Evolutionary conservation across 2,797 vertebrate genomes (phyloP).

Genomic region (Acomys russatus): DNA sequence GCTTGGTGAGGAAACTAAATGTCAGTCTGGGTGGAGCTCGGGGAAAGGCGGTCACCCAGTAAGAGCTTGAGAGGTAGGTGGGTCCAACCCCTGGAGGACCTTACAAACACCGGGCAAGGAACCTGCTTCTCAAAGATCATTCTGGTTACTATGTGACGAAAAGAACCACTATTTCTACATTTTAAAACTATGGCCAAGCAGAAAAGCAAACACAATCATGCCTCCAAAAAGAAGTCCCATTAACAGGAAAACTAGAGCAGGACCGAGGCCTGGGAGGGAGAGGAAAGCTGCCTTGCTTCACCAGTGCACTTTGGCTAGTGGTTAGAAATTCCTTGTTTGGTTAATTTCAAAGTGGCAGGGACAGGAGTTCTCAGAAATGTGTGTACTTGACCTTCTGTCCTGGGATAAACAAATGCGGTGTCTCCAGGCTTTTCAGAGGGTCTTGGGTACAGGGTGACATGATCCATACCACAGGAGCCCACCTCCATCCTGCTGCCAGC

Average conservation of each 20-base stretch:
- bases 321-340: constrained; percentile 56
- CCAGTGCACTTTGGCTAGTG: neutral
- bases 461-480: constrained; percentile 9
- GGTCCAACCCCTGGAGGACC: neutral
- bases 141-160: neutral
- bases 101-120: neutral
- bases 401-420: constrained; percentile 26
- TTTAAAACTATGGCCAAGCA: neutral
- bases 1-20: neutral
- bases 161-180: neutral
- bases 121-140: neutral
- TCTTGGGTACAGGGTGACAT: neutral
- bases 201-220: neutral
- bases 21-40: too few relatives aligned
- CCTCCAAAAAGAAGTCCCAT: neutral
- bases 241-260: neutral
- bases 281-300: neutral
- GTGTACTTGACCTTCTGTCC: constrained; percentile 46
- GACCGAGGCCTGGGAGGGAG: neutral
- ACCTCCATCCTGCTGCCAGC: neutral
- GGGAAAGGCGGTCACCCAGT: neutral
- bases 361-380: neutral
- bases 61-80: neutral
- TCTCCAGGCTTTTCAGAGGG: constrained; percentile 40
- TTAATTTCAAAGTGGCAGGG: neutral